phyloP scores from a whole-genome alignment of 1,140 invertebrate species.

The Acromyrmex echinatior region DNA sequence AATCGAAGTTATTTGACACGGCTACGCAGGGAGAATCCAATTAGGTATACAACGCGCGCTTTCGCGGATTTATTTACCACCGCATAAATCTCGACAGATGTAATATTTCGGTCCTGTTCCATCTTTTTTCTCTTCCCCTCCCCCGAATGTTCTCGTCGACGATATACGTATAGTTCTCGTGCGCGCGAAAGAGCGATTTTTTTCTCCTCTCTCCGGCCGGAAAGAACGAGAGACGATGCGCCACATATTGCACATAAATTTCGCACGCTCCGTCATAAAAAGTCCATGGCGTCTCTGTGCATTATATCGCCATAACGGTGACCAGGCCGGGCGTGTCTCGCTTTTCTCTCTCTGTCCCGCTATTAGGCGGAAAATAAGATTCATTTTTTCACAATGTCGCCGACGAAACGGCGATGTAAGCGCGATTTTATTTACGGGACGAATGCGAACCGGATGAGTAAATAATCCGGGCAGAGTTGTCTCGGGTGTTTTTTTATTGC shows the following conservation, averaged over 20 bases:
- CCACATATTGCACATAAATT: slow-evolving; percentile 78
- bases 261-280: slow-evolving; percentile 75
- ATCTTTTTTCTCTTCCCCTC: not conserved
- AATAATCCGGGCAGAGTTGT: slow-evolving; percentile 33
- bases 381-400: slow-evolving; percentile 67
- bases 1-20: slow-evolving; percentile 61
- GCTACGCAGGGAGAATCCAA: slow-evolving; percentile 63
- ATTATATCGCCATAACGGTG: slow-evolving; percentile 76
- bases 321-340: slow-evolving; percentile 65
- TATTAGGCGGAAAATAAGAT: slow-evolving; percentile 74
- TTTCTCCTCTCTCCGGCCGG: not conserved
- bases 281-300: slow-evolving; percentile 64
- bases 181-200: slow-evolving; percentile 34
- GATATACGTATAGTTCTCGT: slow-evolving; percentile 42
- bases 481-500: slow-evolving; percentile 24
- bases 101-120: slow-evolving; percentile 68
- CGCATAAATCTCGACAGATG: slow-evolving; percentile 71
- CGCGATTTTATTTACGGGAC: slow-evolving; percentile 55
- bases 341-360: slow-evolving; percentile 58
- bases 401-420: slow-evolving; percentile 59
- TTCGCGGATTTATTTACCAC: slow-evolving; percentile 69
- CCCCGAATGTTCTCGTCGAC: slow-evolving; percentile 60
- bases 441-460: slow-evolving; percentile 40
- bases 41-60: slow-evolving; percentile 59
- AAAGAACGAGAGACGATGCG: slow-evolving; percentile 60